These are phyloP conservation scores for Amiota communis DNA, from an alignment of 2,888 invertebrate genomes.

Conservation along the genomic window DNA sequence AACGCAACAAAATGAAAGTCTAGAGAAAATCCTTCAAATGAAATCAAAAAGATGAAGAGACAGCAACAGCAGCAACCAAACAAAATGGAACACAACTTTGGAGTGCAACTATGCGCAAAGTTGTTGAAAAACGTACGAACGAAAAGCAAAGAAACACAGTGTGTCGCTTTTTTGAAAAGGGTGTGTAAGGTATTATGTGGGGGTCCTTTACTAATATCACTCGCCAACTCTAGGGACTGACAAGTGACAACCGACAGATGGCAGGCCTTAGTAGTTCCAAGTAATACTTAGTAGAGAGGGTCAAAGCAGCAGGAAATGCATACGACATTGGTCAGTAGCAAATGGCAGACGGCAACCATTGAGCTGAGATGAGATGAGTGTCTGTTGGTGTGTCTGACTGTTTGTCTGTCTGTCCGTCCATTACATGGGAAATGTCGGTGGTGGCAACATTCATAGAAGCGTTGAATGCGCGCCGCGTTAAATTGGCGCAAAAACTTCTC, in stretches of 20 bases:
- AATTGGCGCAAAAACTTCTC: conserved; percentile 3
- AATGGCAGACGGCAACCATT: not conserved
- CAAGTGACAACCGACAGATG: not conserved
- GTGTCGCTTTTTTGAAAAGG: too few species aligned
- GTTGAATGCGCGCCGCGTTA: not conserved
- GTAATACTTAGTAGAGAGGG: not conserved
- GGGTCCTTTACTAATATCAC: conserved; percentile 2
- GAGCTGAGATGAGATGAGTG: not conserved
- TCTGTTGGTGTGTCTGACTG: not conserved
- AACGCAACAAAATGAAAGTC: not conserved
- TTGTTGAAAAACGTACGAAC: conserved; percentile 18
- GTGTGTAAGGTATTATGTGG: not conserved
- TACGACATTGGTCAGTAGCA: conserved; percentile 21
- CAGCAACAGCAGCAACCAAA: not conserved
- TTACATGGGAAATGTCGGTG: not conserved
- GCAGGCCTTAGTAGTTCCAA: not conserved
- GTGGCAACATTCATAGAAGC: not conserved
- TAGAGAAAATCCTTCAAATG: conserved; percentile 15
- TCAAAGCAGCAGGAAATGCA: conserved; percentile 15
- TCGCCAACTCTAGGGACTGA: conserved; percentile 8
- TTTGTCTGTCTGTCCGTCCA: not conserved
- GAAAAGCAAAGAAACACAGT: not conserved
- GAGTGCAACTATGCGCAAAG: conserved; percentile 27
- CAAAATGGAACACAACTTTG: conserved; percentile 19
- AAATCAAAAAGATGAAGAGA: conserved; percentile 24